Evolutionary conservation across 2,797 vertebrate species (phyloP), one percentile per base, ranked within the genome.

Genomic region (Erpetoichthys calabaricus): DNA sequence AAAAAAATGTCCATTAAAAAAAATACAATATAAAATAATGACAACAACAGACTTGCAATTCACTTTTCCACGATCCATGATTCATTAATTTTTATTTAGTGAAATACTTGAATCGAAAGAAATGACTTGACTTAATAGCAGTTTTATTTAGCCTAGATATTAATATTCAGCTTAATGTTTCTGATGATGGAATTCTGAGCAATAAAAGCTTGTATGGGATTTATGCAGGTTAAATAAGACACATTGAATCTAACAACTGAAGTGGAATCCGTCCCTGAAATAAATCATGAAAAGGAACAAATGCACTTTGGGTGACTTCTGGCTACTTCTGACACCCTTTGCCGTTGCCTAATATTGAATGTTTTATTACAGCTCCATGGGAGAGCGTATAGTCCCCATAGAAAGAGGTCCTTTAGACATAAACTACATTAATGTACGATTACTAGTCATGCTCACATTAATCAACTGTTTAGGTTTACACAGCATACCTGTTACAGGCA

Each of bases 101-200:
- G 72, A 79, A 74, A 75, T 81, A 88, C 88, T 88, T 89, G 86
- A 91, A 89, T 88, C 87, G 86, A 87, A 91, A 94, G 86, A 87
- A 93, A 91, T 90, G 87, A 86, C 88, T 86, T 77, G 83, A 87
- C 85, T 92, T 91, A 92, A 92, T 90, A 89, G 86, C 88, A 90
- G 91, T 89, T 89, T 85, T 95, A 89, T 94, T 85, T 83, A 86
- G 82, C 87, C 84, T 76, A 85, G 82, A 84, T 89, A 92, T 95
- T 96, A 94, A 94, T 93, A 92, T 90, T 92, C 91, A 92, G 87
- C 87, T 88, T 94, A 96, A 94, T 92, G 90, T 92, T 92, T 94
- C 91, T 92, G 92, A 94, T 94, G 91, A 91, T 89, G 90, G 90
- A 87, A 86, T 87, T 88, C 80, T 85, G 83, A 89, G 85, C 84